Base-by-base conservation (phyloP, 2,113 vertebrate genomes). In the Seriola quinqueradiata region DNA sequence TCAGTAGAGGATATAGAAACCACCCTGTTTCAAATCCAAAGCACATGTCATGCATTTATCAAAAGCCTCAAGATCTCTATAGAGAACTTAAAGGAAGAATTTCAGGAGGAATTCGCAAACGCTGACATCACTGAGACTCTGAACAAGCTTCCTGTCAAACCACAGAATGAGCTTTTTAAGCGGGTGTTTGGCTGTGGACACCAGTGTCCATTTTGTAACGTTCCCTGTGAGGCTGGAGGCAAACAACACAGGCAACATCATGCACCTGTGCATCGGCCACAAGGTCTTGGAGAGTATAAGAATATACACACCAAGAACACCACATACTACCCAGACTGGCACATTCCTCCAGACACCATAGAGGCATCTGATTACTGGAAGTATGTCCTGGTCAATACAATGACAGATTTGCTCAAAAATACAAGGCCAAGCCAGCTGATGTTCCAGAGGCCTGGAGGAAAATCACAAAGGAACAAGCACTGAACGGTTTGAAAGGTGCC, bases 281-380 rank as follows among this genome's bases (percentile, higher is more conserved):
- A n/a, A n/a, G n/a, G n/a, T n/a, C n/a, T n/a, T n/a, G n/a, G n/a
- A n/a, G n/a, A n/a, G n/a, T n/a, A n/a, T n/a, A n/a, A n/a, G n/a
- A n/a, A n/a, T n/a, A n/a, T n/a, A n/a, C n/a, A n/a, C n/a, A n/a
- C n/a, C n/a, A n/a, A n/a, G n/a, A n/a, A 95, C 57, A 55, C 2
- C 0, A 2, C 3, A 0, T 70, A 70, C 61, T 95, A 91, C 69
- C 93, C 92, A 34, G 71, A 95, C 46, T 96, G 95, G 95, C 3
- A 8, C 21, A 95, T 95, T 76, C 82, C 92, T n/a, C 86, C 90
- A 19, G 0, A 7, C 34, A 92, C 61, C 60, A 75, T 87, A 8
- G 10, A 92, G 36, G 90, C 92, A 19, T 87, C 90, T 40, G 84
- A 87, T 85, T 95, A 94, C 82, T 93, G 93, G 93, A 94, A 93